These are phyloP conservation scores for crab-eating macaque (Macaca fascicularis) DNA, from an alignment of 2,113 vertebrate species.

Conservation along the genomic window T2T-MFA8v1.1 NC_088377.1:18928501-18929000, in stretches of 20 bases:
- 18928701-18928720: not conserved
- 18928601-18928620: not conserved
- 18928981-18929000: not conserved
- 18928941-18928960: not conserved
- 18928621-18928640: not conserved
- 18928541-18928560: not conserved
- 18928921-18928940: not conserved
- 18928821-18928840: not conserved
- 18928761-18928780: not conserved
- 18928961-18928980: not conserved
- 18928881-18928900: not conserved
- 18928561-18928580: not conserved
- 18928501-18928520: not conserved
- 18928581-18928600: not conserved
- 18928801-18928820: not conserved
- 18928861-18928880: not conserved
- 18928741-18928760: not conserved
- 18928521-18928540: not conserved
- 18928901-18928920: not conserved
- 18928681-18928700: not conserved
- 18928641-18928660: not conserved
- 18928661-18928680: not conserved
- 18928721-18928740: not conserved
- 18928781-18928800: not conserved
- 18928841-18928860: not conserved